Evolutionary conservation across 2,888 invertebrate genomes (phyloP).

Genomic region (Eristalis pertinax): DNA sequence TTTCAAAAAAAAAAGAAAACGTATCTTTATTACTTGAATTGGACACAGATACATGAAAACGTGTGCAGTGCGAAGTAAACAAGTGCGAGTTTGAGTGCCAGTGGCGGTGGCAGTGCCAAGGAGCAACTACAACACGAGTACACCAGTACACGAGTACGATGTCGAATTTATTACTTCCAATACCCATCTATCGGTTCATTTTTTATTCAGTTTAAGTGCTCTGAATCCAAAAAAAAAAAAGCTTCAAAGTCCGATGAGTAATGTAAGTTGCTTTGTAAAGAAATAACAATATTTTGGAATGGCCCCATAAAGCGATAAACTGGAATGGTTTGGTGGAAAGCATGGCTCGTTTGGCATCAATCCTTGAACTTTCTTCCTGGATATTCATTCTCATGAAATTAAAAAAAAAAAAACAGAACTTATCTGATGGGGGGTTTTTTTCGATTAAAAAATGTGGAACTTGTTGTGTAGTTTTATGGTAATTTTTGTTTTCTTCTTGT

Average conservation of each 20-base stretch:
- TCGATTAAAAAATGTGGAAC: not conserved
- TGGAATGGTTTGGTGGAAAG: not conserved
- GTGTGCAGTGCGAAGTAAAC: slow-evolving; percentile 2
- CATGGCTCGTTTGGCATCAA: not conserved
- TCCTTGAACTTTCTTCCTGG: not conserved
- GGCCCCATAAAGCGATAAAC: slow-evolving; percentile 1
- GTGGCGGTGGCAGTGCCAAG: not conserved
- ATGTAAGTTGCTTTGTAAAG: slow-evolving; percentile 19
- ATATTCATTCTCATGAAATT: not conserved
- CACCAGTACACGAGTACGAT: not conserved
- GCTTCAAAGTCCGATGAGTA: slow-evolving; percentile 29
- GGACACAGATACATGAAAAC: not conserved
- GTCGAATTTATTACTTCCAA: slow-evolving; percentile 14
- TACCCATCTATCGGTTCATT: slow-evolving; percentile 5
- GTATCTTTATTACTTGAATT: slow-evolving; percentile 7
- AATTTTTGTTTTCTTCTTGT: not conserved
- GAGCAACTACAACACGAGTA: not conserved
- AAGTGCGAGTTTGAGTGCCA: not conserved
- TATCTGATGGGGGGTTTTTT: not conserved
- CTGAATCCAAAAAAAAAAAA: not conserved
- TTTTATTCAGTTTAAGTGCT: slow-evolving; percentile 20
- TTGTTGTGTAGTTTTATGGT: not conserved
- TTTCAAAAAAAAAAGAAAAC: not conserved
- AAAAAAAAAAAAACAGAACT: not conserved
- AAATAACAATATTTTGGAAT: not conserved